These are phyloP conservation scores for Micrastur ruficollis DNA, from an alignment of 2,797 vertebrate genomes.

Conservation along the genomic window DNA sequence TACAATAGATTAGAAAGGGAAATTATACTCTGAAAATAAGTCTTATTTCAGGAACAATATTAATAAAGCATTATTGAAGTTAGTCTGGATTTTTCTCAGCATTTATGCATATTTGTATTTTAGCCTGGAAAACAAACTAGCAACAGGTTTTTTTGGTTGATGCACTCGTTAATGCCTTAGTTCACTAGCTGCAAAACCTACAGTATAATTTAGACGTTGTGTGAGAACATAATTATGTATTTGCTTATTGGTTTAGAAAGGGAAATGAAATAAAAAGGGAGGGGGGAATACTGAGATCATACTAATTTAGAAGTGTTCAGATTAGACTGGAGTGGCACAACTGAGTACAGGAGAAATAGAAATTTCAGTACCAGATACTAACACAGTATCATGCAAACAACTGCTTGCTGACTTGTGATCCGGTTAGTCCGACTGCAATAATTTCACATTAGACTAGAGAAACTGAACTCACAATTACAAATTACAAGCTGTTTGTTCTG, in stretches of 20 bases:
- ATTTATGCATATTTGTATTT: not conserved
- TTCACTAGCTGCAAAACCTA: not conserved
- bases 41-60: not conserved
- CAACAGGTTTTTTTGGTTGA: accelerated
- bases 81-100: not conserved
- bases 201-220: not conserved
- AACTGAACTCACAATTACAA: not conserved
- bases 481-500: not conserved
- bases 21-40: not conserved
- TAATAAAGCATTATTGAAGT: not conserved
- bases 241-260: not conserved
- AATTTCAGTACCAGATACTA: not conserved
- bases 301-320: not conserved
- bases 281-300: accelerated
- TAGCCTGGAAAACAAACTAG: not conserved
- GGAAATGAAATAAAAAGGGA: accelerated
- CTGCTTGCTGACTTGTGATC: not conserved
- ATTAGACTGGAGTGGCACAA: not conserved
- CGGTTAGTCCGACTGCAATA: not conserved
- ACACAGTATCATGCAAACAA: not conserved
- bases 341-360: not conserved
- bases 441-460: not conserved
- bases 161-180: not conserved
- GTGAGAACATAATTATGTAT: not conserved
- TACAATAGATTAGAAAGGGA: not conserved